A percentile compares a stretch with the other conserved stretches of the same genome.
Evolutionary conservation across 2,888 invertebrate species (phyloP).

Genomic region (Ashinkailepas kermadecensis): DNA sequence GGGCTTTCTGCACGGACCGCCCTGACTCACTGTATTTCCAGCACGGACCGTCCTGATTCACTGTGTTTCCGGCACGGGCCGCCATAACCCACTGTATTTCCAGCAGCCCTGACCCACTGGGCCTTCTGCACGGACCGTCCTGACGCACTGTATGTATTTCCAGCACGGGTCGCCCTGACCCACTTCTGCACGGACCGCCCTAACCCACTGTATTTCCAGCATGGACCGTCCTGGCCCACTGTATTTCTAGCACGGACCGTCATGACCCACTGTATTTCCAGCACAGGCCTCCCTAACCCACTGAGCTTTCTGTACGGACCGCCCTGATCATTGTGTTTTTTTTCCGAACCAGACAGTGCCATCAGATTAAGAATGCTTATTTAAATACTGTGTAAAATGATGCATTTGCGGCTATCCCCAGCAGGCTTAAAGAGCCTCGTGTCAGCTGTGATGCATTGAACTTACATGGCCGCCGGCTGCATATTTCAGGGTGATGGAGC

Average conservation of each 20-base stretch:
- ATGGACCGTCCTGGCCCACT: too few relatives aligned
- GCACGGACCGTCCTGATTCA: too few relatives aligned
- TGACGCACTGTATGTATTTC: too few relatives aligned
- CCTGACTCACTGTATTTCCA: not conserved
- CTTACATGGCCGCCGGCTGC: not conserved
- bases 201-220: not conserved
- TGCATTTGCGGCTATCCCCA: not conserved
- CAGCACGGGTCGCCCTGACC: too few relatives aligned
- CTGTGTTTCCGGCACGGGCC: not conserved
- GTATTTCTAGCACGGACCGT: too few relatives aligned
- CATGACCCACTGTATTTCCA: not conserved
- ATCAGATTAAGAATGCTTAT: not conserved
- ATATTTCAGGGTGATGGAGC: not conserved
- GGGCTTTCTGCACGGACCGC: too few relatives aligned
- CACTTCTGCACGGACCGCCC: too few relatives aligned
- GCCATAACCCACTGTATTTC: not conserved
- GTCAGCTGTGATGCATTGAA: not conserved
- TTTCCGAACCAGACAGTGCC: too few relatives aligned
- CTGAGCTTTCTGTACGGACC: not conserved
- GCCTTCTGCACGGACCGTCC: not conserved
- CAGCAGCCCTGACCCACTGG: not conserved
- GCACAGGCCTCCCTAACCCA: not conserved
- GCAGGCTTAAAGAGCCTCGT: not conserved
- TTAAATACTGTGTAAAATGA: not conserved
- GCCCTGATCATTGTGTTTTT: too few relatives aligned